Evolutionary conservation across 37 sponge, comb jelly and placozoan species (phyloP), one percentile per base, ranked within the genome.

Genomic region (Ianthella basta): DNA sequence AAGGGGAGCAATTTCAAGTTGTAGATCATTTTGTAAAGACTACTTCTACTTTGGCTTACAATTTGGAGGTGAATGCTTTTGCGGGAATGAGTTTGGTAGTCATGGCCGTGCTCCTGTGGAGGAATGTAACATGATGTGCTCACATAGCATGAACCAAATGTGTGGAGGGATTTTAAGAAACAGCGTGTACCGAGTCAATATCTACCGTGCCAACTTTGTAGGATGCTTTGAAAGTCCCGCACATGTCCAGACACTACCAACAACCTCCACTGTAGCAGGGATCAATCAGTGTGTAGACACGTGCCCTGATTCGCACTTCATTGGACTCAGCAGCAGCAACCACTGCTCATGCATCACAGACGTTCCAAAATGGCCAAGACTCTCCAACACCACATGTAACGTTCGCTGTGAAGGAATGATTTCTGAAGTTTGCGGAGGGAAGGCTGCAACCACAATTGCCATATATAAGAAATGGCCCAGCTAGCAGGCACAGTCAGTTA

Each of bases 11-110:
- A 24, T 50, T 25, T 4, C 15, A 21, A n/a, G 3, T 32, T 75
- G 78, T 24, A 36, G 25, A 12, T 36, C 21, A 24, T 50, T 41
- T 41, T 75, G 78, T 50, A 75, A n/a, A 12, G 44, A 63, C 0
- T 85, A 73, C n/a, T 38, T 4, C 21, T 85, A 85, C 64, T 85
- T 78, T 85, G 86, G 79, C 8, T 30, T 85, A 25, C 86, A 85
- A 32, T 61, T 29, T 73, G 86, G 86, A 35, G 24, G 23, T 23
- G 70, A 84, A 40, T 85, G 86, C 69, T 77, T 60, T 63, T 85
- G 86, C 75, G 86, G 78, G 35, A 60, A 85, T 20, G 44, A 59
- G 66, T 85, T 77, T 77, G 86, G 86, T 25, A 12, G 37, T 21
- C 37, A 85, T 59, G 86, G 86, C 25, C 64, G 32, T 2, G 38